phyloP scores from a whole-genome alignment of 2,888 invertebrate species.

The Aleiodes testaceus region DNA sequence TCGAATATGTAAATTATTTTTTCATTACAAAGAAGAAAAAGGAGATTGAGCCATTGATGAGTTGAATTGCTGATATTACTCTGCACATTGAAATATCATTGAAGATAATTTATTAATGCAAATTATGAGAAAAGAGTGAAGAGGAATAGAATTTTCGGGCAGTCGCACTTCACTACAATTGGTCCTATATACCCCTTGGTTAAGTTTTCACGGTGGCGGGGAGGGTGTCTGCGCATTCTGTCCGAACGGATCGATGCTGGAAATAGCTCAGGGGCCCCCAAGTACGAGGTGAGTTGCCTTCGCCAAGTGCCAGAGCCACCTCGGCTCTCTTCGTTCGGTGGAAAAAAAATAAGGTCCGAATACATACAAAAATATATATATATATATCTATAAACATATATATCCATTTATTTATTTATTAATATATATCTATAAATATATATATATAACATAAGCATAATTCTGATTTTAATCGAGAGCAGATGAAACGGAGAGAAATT shows the following conservation, averaged over 20 bases:
- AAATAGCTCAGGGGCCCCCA: slow-evolving; percentile 68
- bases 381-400: too few relatives aligned
- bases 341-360: slow-evolving; percentile 42
- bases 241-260: slow-evolving; percentile 70
- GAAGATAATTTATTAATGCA: neutral
- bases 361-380: slow-evolving; percentile 8
- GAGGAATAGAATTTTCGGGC: neutral
- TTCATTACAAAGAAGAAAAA: slow-evolving; percentile 28
- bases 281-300: slow-evolving; percentile 70
- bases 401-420: too few relatives aligned
- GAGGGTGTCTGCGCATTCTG: slow-evolving; percentile 63
- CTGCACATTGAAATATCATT: neutral
- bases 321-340: slow-evolving; percentile 52
- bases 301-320: slow-evolving; percentile 61
- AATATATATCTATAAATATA: too few relatives aligned
- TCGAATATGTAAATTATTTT: slow-evolving; percentile 25
- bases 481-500: neutral
- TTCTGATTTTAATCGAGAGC: slow-evolving; percentile 22
- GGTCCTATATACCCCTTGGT: slow-evolving; percentile 23
- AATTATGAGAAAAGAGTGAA: slow-evolving; percentile 1
- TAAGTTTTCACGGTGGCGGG: slow-evolving; percentile 38
- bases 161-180: slow-evolving; percentile 15
- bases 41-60: slow-evolving; percentile 15
- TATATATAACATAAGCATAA: neutral
- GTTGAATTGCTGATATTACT: neutral